phyloP scores from a whole-genome alignment of 2,888 invertebrate genomes.

The Melanotus villosus region DNA sequence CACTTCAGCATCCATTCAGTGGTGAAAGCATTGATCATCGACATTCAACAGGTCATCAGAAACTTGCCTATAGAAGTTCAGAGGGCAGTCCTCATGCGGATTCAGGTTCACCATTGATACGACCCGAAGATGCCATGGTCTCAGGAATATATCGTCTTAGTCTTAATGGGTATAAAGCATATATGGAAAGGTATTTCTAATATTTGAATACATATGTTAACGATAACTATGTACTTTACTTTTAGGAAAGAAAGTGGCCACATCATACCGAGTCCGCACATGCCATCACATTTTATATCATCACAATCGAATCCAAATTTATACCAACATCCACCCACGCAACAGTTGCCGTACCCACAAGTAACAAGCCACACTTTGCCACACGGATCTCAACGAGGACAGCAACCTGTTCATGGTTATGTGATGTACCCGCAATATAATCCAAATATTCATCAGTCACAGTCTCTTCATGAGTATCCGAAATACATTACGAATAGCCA shows the following conservation, averaged over 20 bases:
- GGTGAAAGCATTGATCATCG: slow-evolving; percentile 56
- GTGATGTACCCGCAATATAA: slow-evolving; percentile 46
- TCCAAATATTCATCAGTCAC: slow-evolving; percentile 38
- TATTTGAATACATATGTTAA: no score
- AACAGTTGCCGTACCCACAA: slow-evolving; percentile 39
- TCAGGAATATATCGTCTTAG: slow-evolving; percentile 62
- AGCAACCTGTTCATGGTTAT: slow-evolving; percentile 41
- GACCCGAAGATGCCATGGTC: slow-evolving; percentile 61
- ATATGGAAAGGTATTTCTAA: slow-evolving; percentile 63
- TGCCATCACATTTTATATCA: slow-evolving; percentile 43
- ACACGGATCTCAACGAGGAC: slow-evolving; percentile 42
- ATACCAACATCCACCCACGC: slow-evolving; percentile 48
- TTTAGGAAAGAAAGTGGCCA: slow-evolving; percentile 47
- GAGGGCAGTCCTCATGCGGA: slow-evolving; percentile 57
- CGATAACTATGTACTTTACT: no score
- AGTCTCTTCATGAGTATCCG: slow-evolving; percentile 44
- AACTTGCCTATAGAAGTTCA: slow-evolving; percentile 58
- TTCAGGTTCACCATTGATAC: slow-evolving; percentile 48
- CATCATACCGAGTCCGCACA: slow-evolving; percentile 35
- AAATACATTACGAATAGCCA: slow-evolving; percentile 46
- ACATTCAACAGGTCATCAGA: slow-evolving; percentile 56
- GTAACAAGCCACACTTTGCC: slow-evolving; percentile 46
- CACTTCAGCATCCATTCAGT: slow-evolving; percentile 58
- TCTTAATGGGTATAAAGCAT: slow-evolving; percentile 63
- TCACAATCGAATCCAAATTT: slow-evolving; percentile 52